A percentile compares a stretch with the other conserved stretches of the same genome.
Conservation (phyloP, 2,888 invertebrate species). For the Lucinisca nassula region DNA sequence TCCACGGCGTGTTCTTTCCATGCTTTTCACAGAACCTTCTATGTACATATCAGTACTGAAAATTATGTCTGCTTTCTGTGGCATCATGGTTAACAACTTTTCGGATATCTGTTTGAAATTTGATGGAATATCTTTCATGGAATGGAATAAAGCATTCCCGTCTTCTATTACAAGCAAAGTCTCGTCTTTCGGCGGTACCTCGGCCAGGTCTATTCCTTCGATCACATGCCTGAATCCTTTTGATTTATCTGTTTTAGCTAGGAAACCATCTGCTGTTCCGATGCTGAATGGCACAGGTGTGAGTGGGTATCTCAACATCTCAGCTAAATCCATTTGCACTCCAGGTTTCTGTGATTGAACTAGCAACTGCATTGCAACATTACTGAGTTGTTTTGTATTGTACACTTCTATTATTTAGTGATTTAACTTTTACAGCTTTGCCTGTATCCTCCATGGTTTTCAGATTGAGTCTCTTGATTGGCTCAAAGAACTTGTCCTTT, state of each 20-base stretch:
- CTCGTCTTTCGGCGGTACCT: neutral
- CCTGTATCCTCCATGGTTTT: constrained; percentile 40
- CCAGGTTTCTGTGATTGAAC: constrained; percentile 19
- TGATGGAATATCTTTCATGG: constrained; percentile 31
- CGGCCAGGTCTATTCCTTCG: neutral
- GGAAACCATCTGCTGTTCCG: constrained; percentile 29
- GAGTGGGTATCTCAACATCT: constrained; percentile 14
- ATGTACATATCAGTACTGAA: constrained; percentile 36
- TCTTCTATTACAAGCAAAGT: constrained; percentile 24
- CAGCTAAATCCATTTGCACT: constrained; percentile 18
- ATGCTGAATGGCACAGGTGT: constrained; percentile 35
- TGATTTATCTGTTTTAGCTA: constrained; percentile 39
- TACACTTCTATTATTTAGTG: constrained; percentile 35
- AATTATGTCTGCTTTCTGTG: constrained; percentile 31
- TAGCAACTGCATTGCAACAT: constrained; percentile 40
- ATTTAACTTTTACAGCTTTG: constrained; percentile 34
- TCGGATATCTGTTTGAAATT: constrained; percentile 40
- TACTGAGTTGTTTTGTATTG: constrained; percentile 54
- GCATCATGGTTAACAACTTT: constrained; percentile 43
- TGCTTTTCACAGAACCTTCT: too few relatives aligned
- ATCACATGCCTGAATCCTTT: constrained; percentile 33
- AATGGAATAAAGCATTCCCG: constrained; percentile 49
- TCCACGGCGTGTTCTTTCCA: constrained; percentile 26
- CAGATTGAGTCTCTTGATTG: constrained; percentile 31
- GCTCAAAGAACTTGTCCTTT: constrained; percentile 41